These are phyloP conservation scores for Drosophila ficusphila DNA, from an alignment of 1,140 invertebrate genomes.

Conservation along the genomic window DNA sequence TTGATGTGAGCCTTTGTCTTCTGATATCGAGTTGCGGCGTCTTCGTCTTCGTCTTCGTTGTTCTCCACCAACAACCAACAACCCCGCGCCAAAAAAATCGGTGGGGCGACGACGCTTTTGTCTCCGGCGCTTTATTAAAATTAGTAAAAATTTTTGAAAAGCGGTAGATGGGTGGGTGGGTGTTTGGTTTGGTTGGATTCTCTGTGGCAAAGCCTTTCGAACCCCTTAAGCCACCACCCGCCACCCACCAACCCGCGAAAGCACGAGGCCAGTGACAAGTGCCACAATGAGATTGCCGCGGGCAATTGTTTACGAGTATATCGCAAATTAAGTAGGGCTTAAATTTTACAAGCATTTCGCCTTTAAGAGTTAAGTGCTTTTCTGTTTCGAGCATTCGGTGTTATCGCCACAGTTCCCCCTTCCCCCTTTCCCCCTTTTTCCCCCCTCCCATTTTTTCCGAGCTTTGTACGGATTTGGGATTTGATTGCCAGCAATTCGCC, in stretches of 20 bases:
- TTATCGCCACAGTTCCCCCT: neutral
- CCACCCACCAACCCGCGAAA: constrained; percentile 1
- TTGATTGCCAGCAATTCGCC: constrained; percentile 49
- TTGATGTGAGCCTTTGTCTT: constrained; percentile 79
- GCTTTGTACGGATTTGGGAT: constrained; percentile 38
- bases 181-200: too few species aligned
- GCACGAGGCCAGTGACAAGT: constrained; percentile 61
- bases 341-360: constrained; percentile 81
- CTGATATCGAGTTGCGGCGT: constrained; percentile 52
- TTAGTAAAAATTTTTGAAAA: constrained; percentile 72
- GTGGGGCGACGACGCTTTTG: constrained; percentile 37
- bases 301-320: constrained; percentile 80
- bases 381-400: constrained; percentile 48
- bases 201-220: neutral
- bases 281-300: constrained; percentile 52
- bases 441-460: neutral
- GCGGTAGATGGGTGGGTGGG: constrained; percentile 5
- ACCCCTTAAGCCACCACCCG: neutral
- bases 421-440: neutral
- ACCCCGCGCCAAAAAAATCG: constrained; percentile 6
- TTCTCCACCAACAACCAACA: constrained; percentile 7
- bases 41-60: neutral
- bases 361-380: constrained; percentile 82
- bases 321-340: constrained; percentile 81
- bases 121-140: constrained; percentile 75